Base-by-base conservation (phyloP, 2,797 vertebrate genomes). In the Phoebastria nigripes region DNA sequence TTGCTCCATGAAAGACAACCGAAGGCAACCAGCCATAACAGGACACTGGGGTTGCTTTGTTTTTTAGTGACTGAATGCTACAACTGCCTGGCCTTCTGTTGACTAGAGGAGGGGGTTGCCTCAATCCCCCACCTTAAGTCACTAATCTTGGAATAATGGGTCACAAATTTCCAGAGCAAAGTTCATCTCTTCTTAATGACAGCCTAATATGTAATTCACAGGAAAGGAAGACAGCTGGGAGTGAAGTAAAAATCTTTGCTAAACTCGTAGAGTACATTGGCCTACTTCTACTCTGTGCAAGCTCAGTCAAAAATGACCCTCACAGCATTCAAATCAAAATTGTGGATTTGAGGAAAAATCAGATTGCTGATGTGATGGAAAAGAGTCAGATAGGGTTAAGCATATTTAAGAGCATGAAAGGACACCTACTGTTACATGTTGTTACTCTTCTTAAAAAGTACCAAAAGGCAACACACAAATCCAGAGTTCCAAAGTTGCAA, bases 21-120 rank as follows among this genome's bases (percentile, higher is more conserved):
- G 33, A 85, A 95, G 61, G 65, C 84, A 83, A 70, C 8, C 24
- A 70, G 61, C 29, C 72, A 4, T 39, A 56, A 21, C 8, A 31
- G 73, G 87, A 82, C 69, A 89, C 42, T 41, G 86, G 47, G 52
- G 15, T 18, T 76, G 76, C 94, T 91, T 92, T 92, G 72, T 7
- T 74, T 65, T 63, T 31, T 5, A 35, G 29, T 31, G 54, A 63
- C 66, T 61, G 46, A 79, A 49, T 9, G 11, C 28, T 73, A 24
- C 56, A 78, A 52, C 37, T 65, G 73, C 63, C 67, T 5, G 2
- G 25, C 31, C 73, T 70, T 74, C 73, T 58, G 37, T n/a, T 54
- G 80, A 26, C 31, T 21, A 37, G 42, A 42, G 29, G 22, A 56
- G 33, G 15, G 24, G 35, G 42, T 10, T 59, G 41, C 63, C 76